Percentiles rank a stretch among this genome's conserved stretches.
phyloP scores from a whole-genome alignment of 2,113 vertebrate genomes.

The Boleophthalmus pectinirostris region DNA sequence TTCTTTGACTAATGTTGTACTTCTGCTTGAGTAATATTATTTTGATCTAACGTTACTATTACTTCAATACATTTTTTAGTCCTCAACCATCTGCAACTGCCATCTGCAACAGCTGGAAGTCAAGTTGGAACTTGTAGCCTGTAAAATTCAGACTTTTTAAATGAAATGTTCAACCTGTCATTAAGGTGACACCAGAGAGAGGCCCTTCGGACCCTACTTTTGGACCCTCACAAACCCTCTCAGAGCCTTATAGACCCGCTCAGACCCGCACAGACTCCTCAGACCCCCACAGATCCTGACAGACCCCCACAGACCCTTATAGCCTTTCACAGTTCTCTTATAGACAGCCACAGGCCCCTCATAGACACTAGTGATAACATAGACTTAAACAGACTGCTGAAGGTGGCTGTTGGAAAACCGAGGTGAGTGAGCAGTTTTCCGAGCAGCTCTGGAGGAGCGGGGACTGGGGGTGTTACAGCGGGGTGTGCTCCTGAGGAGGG shows the following conservation, averaged over 20 bases:
- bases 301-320: neutral
- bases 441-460: conserved; percentile 1
- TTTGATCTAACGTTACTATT: too few relatives aligned
- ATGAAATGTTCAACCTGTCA: too few relatives aligned
- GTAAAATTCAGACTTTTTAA: too few relatives aligned
- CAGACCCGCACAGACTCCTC: neutral
- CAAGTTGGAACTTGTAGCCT: too few relatives aligned
- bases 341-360: neutral
- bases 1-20: too few relatives aligned
- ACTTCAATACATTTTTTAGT: too few relatives aligned
- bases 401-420: neutral
- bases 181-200: too few relatives aligned
- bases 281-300: neutral
- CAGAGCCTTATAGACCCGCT: neutral
- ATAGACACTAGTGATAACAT: neutral
- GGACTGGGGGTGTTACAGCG: conserved; percentile 1
- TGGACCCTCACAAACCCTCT: neutral
- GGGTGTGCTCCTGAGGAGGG: conserved; percentile 7
- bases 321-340: neutral
- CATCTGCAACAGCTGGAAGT: too few relatives aligned
- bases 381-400: neutral
- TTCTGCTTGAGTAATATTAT: too few relatives aligned
- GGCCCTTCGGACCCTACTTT: too few relatives aligned
- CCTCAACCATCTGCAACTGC: too few relatives aligned
- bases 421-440: conserved; percentile 2